These are phyloP conservation scores for Lampris megalopsis DNA, from an alignment of 2,113 vertebrate genomes.

Conservation along the genomic window DNA sequence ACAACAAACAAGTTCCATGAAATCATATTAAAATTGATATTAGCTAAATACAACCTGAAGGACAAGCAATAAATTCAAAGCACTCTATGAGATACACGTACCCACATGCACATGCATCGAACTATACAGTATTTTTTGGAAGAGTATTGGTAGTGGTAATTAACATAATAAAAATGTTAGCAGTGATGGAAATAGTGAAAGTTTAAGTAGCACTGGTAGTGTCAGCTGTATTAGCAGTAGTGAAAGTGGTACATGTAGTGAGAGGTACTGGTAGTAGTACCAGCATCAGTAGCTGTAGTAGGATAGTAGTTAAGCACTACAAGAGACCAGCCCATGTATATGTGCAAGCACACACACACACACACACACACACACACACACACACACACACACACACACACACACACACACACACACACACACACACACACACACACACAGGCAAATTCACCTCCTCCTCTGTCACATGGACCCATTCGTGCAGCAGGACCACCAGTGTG, in stretches of 20 bases:
- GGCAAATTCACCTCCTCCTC: conserved; percentile 59
- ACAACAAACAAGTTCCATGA: conserved; percentile 15
- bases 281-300: too few species aligned
- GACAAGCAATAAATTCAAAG: background rate
- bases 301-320: too few species aligned
- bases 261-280: too few species aligned
- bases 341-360: background rate
- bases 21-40: conserved; percentile 2
- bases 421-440: background rate
- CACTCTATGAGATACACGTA: background rate
- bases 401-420: background rate
- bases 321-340: too few species aligned
- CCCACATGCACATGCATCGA: background rate
- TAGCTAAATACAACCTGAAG: background rate
- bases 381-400: background rate
- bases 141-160: too few species aligned
- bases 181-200: background rate
- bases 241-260: too few species aligned
- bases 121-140: too few species aligned
- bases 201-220: background rate
- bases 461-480: conserved; percentile 71
- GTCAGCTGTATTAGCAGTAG: too few species aligned
- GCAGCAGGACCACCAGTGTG: conserved; percentile 81
- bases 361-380: background rate
- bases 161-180: background rate